Evolutionary conservation across 2,113 vertebrate species (phyloP).

Genomic region (Melospiza georgiana): DNA sequence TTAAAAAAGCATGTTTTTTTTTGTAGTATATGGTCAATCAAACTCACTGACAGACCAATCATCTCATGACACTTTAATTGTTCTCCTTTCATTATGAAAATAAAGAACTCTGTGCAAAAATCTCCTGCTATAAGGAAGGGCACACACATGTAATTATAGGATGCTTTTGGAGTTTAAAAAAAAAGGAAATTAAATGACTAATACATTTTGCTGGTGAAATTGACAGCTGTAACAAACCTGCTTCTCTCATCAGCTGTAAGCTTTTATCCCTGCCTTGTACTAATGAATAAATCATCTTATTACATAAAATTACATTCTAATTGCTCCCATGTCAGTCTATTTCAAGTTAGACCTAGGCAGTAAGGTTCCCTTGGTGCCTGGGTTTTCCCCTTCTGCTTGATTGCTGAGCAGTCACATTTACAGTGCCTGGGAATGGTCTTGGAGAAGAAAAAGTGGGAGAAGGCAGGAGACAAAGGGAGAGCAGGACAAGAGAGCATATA

Average conservation of each 20-base stretch:
- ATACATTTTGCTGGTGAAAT: constrained; percentile 21
- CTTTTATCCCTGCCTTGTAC: constrained; percentile 38
- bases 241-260: constrained; percentile 25
- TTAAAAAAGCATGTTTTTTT: neutral
- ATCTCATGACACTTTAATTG: constrained; percentile 55
- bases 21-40: constrained; percentile 15
- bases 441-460: neutral
- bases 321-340: neutral
- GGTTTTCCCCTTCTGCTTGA: constrained; percentile 17
- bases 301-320: constrained; percentile 59
- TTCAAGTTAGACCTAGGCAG: neutral
- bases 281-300: constrained; percentile 65
- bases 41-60: constrained; percentile 34
- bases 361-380: neutral
- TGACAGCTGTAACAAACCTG: constrained; percentile 53
- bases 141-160: constrained; percentile 33
- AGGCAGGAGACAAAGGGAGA: neutral
- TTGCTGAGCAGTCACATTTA: neutral
- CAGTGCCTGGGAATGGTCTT: neutral
- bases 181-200: constrained; percentile 43
- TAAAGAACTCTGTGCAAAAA: constrained; percentile 14
- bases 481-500: neutral
- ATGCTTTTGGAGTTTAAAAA: constrained; percentile 1
- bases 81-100: constrained; percentile 19
- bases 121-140: constrained; percentile 3